phyloP scores from a whole-genome alignment of 2,888 invertebrate genomes.

The Dynastes grantii region DNA sequence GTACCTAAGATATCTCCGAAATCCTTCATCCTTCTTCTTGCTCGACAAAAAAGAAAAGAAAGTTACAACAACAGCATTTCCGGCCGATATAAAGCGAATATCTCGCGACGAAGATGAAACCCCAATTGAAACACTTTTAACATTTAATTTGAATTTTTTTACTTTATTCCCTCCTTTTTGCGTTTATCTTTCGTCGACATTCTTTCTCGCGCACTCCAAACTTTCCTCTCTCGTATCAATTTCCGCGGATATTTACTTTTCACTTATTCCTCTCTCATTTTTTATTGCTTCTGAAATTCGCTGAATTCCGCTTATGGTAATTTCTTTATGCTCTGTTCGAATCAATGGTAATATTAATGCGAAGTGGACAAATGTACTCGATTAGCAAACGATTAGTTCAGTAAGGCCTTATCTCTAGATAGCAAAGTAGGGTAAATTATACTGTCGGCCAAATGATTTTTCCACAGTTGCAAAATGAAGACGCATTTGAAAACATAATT shows the following conservation, averaged over 20 bases:
- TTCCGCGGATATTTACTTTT: conserved; percentile 25
- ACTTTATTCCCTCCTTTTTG: conserved; percentile 7
- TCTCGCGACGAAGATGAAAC: conserved; percentile 26
- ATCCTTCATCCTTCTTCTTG: not conserved
- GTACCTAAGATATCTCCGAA: not conserved
- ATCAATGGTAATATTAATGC: no score
- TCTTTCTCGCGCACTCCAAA: conserved; percentile 12
- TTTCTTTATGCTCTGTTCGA: not conserved
- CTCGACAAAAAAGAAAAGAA: conserved; percentile 9
- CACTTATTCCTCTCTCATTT: conserved; percentile 1
- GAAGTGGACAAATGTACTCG: no score
- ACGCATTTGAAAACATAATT: no score
- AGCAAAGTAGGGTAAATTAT: no score
- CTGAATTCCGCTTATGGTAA: not conserved
- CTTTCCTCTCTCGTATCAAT: conserved; percentile 26
- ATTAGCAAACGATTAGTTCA: no score
- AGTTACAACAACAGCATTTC: conserved; percentile 31
- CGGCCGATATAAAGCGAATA: conserved; percentile 11
- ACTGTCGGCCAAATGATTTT: no score
- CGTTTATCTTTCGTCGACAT: conserved; percentile 5
- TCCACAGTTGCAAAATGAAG: no score
- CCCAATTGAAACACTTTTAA: conserved; percentile 38
- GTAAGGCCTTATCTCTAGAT: no score
- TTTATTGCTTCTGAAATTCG: conserved; percentile 7
- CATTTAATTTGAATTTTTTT: conserved; percentile 35